Percentiles rank a stretch among this genome's conserved stretches.
Conservation (phyloP, 2,113 vertebrate genomes). For the Monopterus albus region DNA sequence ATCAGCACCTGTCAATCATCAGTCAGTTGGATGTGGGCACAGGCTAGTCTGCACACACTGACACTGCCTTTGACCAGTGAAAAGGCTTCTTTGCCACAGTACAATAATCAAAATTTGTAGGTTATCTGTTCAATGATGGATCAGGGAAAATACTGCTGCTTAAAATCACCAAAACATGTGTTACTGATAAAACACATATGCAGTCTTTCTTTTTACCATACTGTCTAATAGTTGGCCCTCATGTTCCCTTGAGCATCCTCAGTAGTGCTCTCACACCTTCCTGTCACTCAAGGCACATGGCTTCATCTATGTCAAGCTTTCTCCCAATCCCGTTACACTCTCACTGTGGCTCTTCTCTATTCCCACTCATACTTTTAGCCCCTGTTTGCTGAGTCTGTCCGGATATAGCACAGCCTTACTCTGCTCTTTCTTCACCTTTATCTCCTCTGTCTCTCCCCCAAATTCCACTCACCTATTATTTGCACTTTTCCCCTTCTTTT, state of each 20-base stretch:
- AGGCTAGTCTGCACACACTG: no score
- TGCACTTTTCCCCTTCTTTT: constrained; percentile 36
- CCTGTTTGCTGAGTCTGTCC: constrained; percentile 39
- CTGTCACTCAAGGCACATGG: constrained; percentile 33
- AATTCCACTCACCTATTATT: constrained; percentile 55
- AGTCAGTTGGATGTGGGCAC: not conserved
- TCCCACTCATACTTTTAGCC: constrained; percentile 11
- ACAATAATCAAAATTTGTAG: not conserved
- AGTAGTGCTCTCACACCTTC: not conserved
- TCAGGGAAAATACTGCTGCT: no score
- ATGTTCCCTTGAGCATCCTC: not conserved
- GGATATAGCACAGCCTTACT: constrained; percentile 19
- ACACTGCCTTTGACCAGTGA: not conserved
- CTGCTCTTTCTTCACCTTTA: constrained; percentile 52
- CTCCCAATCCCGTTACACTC: constrained; percentile 28
- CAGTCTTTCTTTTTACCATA: not conserved
- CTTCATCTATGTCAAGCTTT: constrained; percentile 30
- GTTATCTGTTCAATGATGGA: not conserved
- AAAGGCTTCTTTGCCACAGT: not conserved
- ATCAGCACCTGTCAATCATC: constrained; percentile 19
- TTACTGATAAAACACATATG: not conserved
- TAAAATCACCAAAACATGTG: no score
- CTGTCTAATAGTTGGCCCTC: not conserved
- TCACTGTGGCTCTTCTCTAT: constrained; percentile 15
- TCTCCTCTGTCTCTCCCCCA: constrained; percentile 43